Percentiles rank a stretch among this genome's conserved stretches.
Conservation (phyloP, 2,797 vertebrate species). For the Urophycis tenuis region DNA sequence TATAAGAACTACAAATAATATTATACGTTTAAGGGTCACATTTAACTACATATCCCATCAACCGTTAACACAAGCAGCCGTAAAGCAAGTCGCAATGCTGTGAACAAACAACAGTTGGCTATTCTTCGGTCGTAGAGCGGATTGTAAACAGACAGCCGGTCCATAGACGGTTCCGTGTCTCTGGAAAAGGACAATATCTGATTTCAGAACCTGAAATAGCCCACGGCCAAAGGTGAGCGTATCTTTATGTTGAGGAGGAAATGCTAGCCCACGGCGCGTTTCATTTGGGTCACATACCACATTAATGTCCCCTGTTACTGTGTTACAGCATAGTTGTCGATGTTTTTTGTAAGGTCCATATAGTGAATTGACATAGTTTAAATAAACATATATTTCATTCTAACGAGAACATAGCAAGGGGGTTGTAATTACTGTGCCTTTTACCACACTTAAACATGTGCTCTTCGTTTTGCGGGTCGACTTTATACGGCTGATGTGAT, state of each 20-base stretch:
- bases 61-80: neutral
- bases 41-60: neutral
- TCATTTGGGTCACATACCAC: slow-evolving; percentile 6
- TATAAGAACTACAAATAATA: neutral
- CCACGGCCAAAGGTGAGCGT: slow-evolving; percentile 20
- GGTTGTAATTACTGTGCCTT: neutral
- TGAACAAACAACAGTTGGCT: slow-evolving; percentile 2
- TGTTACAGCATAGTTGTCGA: neutral
- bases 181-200: neutral
- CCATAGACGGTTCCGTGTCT: neutral
- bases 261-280: slow-evolving; percentile 3
- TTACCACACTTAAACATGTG: neutral
- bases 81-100: neutral
- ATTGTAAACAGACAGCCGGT: neutral
- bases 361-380: neutral
- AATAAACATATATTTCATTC: neutral
- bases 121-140: neutral
- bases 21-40: neutral
- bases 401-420: neutral
- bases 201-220: slow-evolving; percentile 30
- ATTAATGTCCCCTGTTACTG: neutral
- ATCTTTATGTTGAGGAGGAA: slow-evolving; percentile 31
- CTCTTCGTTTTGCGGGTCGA: too few species aligned
- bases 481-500: neutral
- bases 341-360: neutral